These are phyloP conservation scores for Helleia helle DNA, from an alignment of 2,888 invertebrate genomes.

Conservation along the genomic window DNA sequence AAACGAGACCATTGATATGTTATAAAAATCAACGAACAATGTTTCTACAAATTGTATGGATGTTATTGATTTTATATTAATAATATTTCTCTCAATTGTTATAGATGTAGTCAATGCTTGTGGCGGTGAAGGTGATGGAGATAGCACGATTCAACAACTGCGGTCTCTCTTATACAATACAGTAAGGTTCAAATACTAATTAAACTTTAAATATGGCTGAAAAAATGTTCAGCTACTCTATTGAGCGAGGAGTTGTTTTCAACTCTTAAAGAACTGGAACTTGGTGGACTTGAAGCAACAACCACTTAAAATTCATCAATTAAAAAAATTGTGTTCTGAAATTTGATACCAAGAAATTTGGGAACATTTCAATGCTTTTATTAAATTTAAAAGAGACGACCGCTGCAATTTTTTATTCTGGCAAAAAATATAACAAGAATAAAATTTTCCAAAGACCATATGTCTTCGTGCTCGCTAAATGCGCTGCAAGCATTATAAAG, in stretches of 20 bases:
- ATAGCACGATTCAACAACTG: conserved; percentile 72
- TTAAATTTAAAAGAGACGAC: conserved; percentile 31
- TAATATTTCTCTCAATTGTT: conserved; percentile 74
- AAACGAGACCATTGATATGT: not conserved
- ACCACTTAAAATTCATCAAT: too few relatives aligned
- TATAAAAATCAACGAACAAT: too few relatives aligned
- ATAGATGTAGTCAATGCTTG: conserved; percentile 91
- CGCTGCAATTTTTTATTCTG: conserved; percentile 29
- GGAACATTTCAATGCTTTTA: too few relatives aligned
- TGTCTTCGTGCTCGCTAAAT: conserved; percentile 42
- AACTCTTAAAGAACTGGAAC: too few relatives aligned
- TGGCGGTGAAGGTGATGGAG: conserved; percentile 87
- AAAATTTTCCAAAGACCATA: too few relatives aligned
- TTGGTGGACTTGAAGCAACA: too few relatives aligned
- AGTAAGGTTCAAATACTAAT: too few relatives aligned
- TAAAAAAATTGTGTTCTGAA: too few relatives aligned
- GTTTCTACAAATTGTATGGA: too few relatives aligned
- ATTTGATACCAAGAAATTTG: too few relatives aligned
- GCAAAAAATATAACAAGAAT: conserved; percentile 6
- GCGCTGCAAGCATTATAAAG: conserved; percentile 51
- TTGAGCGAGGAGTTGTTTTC: too few relatives aligned
- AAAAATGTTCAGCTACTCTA: conserved; percentile 17
- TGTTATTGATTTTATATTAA: conserved; percentile 26
- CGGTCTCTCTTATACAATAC: conserved; percentile 75
- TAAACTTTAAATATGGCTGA: not conserved